phyloP scores from a whole-genome alignment of 2,113 vertebrate species.

The Halcyon malimbica region DNA sequence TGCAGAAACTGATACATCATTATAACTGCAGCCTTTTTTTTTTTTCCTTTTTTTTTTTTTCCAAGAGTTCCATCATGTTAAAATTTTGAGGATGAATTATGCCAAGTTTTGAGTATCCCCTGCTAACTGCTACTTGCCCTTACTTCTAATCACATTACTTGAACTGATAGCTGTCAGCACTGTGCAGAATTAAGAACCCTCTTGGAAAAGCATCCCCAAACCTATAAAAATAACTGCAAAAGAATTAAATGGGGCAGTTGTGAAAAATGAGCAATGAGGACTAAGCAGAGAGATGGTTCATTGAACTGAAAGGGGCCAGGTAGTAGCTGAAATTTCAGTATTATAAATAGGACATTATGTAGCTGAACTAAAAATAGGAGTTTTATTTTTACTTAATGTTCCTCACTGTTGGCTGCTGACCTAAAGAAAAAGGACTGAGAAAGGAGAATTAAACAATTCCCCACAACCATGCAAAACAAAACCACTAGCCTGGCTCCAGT shows the following conservation, averaged over 20 bases:
- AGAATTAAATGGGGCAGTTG: neutral
- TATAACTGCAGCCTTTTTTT: neutral
- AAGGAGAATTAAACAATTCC: slow-evolving; percentile 44
- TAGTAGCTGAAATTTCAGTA: slow-evolving; percentile 55
- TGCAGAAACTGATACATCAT: neutral
- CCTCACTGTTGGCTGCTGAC: slow-evolving; percentile 50
- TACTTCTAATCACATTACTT: neutral
- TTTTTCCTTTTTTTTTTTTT: neutral
- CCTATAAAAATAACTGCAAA: neutral
- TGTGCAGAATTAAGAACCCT: neutral
- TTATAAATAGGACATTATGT: slow-evolving; percentile 66
- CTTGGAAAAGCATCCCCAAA: slow-evolving; percentile 2
- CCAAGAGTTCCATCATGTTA: neutral
- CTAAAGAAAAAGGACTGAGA: slow-evolving; percentile 48
- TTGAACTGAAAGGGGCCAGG: slow-evolving; percentile 6
- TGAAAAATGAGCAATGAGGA: neutral
- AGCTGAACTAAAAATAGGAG: slow-evolving; percentile 69
- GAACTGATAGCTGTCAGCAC: neutral
- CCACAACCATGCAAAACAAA: neutral
- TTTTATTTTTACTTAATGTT: slow-evolving; percentile 70
- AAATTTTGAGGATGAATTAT: neutral
- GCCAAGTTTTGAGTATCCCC: neutral
- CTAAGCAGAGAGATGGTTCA: neutral
- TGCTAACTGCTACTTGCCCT: neutral
- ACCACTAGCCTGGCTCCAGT: neutral